Percentiles rank a stretch among this genome's conserved stretches.
Conservation (phyloP, 2,888 invertebrate genomes). For the Macroteleia sp. region DNA sequence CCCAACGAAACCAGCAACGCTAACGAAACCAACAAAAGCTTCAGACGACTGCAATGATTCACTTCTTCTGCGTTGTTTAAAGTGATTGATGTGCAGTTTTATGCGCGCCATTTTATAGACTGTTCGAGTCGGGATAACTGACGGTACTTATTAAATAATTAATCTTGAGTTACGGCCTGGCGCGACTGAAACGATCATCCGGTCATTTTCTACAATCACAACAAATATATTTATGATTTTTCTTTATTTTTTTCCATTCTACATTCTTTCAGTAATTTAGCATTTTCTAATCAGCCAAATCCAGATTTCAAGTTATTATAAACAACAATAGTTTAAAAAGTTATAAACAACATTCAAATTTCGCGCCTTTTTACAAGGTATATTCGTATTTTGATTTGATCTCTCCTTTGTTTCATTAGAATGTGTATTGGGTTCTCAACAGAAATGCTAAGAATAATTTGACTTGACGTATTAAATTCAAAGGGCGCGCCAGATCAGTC, state of each 20-base stretch:
- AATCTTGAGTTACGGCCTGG: slow-evolving; percentile 72
- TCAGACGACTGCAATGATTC: slow-evolving; percentile 39
- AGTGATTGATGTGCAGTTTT: slow-evolving; percentile 60
- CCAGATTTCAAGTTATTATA: no score
- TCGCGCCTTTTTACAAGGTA: no score
- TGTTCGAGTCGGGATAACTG: slow-evolving; percentile 53
- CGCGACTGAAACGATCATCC: slow-evolving; percentile 65
- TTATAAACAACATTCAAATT: slow-evolving; percentile 1
- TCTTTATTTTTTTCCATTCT: not conserved
- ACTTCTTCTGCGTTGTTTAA: slow-evolving; percentile 32
- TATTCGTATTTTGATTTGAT: no score
- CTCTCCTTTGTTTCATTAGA: no score
- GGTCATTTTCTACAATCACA: slow-evolving; percentile 66
- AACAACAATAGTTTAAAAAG: no score
- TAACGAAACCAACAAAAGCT: slow-evolving; percentile 23
- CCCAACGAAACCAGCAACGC: not conserved
- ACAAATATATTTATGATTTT: slow-evolving; percentile 13
- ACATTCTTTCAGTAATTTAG: no score
- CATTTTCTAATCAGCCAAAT: no score
- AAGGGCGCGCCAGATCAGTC: no score
- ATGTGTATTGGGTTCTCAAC: no score
- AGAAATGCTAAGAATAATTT: no score
- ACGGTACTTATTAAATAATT: slow-evolving; percentile 75
- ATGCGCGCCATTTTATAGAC: slow-evolving; percentile 53
- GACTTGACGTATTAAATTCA: no score